These are phyloP conservation scores for Villa cingulata DNA, from an alignment of 2,888 invertebrate species.

Conservation along the genomic window DNA sequence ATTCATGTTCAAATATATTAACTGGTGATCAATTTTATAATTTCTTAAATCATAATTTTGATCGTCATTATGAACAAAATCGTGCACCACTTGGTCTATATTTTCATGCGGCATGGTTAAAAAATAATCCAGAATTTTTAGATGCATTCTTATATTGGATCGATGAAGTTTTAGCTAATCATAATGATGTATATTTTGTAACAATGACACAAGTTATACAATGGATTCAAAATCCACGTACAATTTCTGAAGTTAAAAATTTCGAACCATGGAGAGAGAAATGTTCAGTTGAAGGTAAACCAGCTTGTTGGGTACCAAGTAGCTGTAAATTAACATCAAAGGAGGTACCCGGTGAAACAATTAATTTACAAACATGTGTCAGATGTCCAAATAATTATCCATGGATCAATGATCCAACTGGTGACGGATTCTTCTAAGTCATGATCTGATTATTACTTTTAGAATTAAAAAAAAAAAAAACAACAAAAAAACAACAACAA, in stretches of 20 bases:
- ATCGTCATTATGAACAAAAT: slow-evolving; percentile 81
- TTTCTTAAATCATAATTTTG: slow-evolving; percentile 86
- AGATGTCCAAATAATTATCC: slow-evolving; percentile 91
- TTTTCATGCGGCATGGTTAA: slow-evolving; percentile 89
- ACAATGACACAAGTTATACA: slow-evolving; percentile 95
- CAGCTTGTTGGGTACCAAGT: slow-evolving; percentile 77
- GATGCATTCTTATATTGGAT: slow-evolving; percentile 90
- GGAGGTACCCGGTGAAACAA: slow-evolving; percentile 87
- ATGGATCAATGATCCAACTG: slow-evolving; percentile 79
- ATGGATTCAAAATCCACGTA: slow-evolving; percentile 88
- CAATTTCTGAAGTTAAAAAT: slow-evolving; percentile 70
- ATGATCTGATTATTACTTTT: slow-evolving; percentile 15
- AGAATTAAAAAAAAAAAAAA: too few species aligned
- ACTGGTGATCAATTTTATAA: slow-evolving; percentile 89
- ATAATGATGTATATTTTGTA: slow-evolving; percentile 85
- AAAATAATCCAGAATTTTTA: slow-evolving; percentile 81
- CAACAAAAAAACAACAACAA: too few species aligned
- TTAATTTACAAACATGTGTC: slow-evolving; percentile 84
- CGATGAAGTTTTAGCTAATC: slow-evolving; percentile 70
- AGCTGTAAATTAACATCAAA: slow-evolving; percentile 84
- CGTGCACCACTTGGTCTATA: slow-evolving; percentile 78
- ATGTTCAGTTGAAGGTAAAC: slow-evolving; percentile 73
- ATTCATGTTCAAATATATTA: slow-evolving; percentile 85
- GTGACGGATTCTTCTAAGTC: slow-evolving; percentile 64
- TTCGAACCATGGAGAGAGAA: slow-evolving; percentile 92